Evolutionary conservation across 2,888 invertebrate species (phyloP), one percentile per base, ranked within the genome.

Genomic region (Cistogaster globosa): DNA sequence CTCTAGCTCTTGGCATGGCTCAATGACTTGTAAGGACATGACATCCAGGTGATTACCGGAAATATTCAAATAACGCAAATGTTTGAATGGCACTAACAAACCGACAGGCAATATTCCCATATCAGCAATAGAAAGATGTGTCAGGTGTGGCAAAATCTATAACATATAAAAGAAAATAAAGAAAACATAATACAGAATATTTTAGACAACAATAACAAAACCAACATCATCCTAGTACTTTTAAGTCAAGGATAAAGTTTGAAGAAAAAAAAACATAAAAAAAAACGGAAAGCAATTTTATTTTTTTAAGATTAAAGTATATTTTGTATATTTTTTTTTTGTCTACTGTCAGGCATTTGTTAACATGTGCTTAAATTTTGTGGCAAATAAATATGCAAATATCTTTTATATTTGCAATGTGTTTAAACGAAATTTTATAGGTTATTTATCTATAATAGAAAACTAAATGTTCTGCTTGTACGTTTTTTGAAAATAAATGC

Each of bases 41-140:
- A 91, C 91, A 88, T 92, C 91, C 90, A 97, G 93, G 90, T 94
- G 94, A 92, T 97, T 97, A 89, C 95, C 94, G 45, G 96, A 96
- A 88, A 97, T 92, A 93, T 97, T 96, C 86, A 97, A 93, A 84
- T 94, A 94, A 77, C 94, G 93, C 83, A 97, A 92, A 87, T 94
- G 94, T 65, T 90, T 89, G 86, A 93, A 92, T 26, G 92, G 92
- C 84, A 91, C 89, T 71, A 93, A 84, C 83, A 93, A 86, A n/a
- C 92, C 93, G 86, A 91, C 88, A 45, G 93, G 93, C 87, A 93
- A 86, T 67, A 90, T 88, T n/a, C 92, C 92, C 92, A 93, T 93
- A 87, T 93, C 92, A 83, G 92, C 92, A 86, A 93, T 90, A 63
- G 92, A 90, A 88, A 93, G 89, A 80, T 92, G 90, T 53, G 90